Percentiles rank a stretch among this genome's conserved stretches.
These are phyloP conservation scores for Digitonthophagus gazella DNA, from an alignment of 2,888 invertebrate species.

Conservation along the genomic window DNA sequence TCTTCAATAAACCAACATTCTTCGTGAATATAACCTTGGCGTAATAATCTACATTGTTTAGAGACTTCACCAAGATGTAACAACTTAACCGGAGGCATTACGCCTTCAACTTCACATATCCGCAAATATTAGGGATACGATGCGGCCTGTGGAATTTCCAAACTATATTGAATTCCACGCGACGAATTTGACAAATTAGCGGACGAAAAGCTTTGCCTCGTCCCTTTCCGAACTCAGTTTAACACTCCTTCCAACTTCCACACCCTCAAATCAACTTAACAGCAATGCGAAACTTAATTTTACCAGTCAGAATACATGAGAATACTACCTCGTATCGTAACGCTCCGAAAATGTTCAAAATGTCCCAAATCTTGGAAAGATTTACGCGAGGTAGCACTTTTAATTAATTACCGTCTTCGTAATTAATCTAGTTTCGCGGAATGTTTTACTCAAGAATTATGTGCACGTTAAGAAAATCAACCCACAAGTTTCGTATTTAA, in stretches of 20 bases:
- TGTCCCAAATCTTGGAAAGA: not conserved
- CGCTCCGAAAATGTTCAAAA: not conserved
- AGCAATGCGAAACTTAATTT: constrained; percentile 8
- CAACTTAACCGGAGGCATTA: not conserved
- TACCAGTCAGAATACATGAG: not conserved
- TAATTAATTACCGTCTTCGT: constrained; percentile 10
- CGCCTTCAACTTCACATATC: constrained; percentile 5
- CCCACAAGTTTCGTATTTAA: too few species aligned
- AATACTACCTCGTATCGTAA: not conserved
- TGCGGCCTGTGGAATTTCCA: constrained; percentile 2
- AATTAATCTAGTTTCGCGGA: not conserved
- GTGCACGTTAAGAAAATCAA: too few species aligned
- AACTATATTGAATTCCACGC: constrained; percentile 14
- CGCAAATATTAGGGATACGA: constrained; percentile 5
- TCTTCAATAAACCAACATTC: too few species aligned
- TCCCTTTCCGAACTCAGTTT: not conserved
- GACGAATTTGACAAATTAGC: constrained; percentile 11
- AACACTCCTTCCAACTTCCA: not conserved
- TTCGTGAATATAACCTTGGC: too few species aligned
- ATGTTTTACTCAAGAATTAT: too few species aligned
- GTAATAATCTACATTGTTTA: not conserved
- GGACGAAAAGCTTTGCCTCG: not conserved
- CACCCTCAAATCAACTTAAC: constrained; percentile 1
- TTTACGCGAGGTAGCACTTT: constrained; percentile 11
- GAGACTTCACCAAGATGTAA: not conserved